Conservation (phyloP, 2,888 invertebrate species). For the Chaitophorus viminalis region DNA sequence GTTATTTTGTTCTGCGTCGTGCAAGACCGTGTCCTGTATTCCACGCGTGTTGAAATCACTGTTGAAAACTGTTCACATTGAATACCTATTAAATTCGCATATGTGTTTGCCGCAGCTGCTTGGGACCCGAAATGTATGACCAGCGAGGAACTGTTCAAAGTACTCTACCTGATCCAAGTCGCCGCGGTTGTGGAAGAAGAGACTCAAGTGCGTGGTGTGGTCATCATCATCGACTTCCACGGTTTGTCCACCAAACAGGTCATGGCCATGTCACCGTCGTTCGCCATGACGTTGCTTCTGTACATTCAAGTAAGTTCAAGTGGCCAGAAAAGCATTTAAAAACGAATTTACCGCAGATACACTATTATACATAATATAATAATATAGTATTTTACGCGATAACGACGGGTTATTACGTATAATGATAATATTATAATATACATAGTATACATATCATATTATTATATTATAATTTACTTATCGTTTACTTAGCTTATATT, state of each 20-base stretch:
- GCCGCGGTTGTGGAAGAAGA: constrained; percentile 81
- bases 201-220: constrained; percentile 78
- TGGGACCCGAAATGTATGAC: constrained; percentile 82
- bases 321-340: background rate
- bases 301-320: constrained; percentile 75
- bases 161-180: constrained; percentile 83
- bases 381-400: too few species aligned
- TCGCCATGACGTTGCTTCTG: constrained; percentile 79
- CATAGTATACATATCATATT: too few species aligned
- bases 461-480: too few species aligned
- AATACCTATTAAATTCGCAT: background rate
- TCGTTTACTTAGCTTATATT: background rate
- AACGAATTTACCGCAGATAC: background rate
- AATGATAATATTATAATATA: background rate
- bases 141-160: constrained; percentile 80
- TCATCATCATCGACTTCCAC: constrained; percentile 86
- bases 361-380: too few species aligned
- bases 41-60: background rate
- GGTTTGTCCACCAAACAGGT: constrained; percentile 79
- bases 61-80: background rate
- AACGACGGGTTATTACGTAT: background rate
- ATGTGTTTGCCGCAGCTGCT: constrained; percentile 68
- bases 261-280: constrained; percentile 76
- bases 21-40: too few species aligned
- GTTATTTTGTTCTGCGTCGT: too few species aligned